Conservation (phyloP, 2,888 invertebrate species). For the Thymelicus sylvestris region DNA sequence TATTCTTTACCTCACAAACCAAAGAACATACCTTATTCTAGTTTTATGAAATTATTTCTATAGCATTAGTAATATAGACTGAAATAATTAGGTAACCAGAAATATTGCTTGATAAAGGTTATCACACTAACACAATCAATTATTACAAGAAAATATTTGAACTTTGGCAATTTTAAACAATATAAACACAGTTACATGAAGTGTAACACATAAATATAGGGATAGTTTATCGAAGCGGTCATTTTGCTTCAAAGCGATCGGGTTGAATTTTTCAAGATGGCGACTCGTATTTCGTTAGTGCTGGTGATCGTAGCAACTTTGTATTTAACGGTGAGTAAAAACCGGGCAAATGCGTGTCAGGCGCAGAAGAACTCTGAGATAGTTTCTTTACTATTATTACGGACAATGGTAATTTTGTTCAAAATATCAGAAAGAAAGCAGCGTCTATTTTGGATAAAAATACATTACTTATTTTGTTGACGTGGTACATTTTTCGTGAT, state of each 20-base stretch:
- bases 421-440: too few species aligned
- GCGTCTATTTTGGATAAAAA: too few species aligned
- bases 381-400: too few species aligned
- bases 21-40: too few species aligned
- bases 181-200: constrained; percentile 24
- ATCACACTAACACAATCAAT: constrained; percentile 22
- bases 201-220: constrained; percentile 14
- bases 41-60: not conserved
- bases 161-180: constrained; percentile 20
- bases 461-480: too few species aligned
- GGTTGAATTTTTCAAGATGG: constrained; percentile 13
- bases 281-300: constrained; percentile 10
- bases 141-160: constrained; percentile 6
- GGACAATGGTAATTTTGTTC: too few species aligned
- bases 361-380: too few species aligned
- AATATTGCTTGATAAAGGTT: constrained; percentile 8
- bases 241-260: not conserved
- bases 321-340: constrained; percentile 24
- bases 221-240: constrained; percentile 2
- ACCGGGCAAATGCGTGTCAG: too few species aligned
- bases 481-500: too few species aligned
- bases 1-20: too few species aligned
- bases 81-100: constrained; percentile 11
- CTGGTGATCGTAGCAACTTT: constrained; percentile 6
- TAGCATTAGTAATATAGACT: not conserved